phyloP scores from a whole-genome alignment of 2,797 vertebrate species.

The Oreonectes daqikongensis region DNA sequence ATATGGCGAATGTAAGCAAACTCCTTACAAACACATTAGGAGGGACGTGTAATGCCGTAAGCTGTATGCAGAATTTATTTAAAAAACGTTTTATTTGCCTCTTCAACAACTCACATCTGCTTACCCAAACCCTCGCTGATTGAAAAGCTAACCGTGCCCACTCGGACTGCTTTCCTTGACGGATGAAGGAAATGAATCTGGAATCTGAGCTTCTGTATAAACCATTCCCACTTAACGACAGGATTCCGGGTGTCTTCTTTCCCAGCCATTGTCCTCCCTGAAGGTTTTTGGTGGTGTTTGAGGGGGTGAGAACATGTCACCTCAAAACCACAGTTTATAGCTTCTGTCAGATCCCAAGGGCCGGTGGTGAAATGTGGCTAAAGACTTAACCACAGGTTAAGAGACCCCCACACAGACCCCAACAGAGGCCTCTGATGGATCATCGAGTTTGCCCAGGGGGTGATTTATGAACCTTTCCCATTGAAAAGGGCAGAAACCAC shows the following conservation, averaged over 20 bases:
- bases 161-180: not conserved
- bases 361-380: conserved; percentile 38
- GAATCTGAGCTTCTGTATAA: conserved; percentile 28
- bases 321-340: conserved; percentile 38
- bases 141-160: not conserved
- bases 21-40: conserved; percentile 28
- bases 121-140: not conserved
- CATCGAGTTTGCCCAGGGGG: conserved; percentile 39
- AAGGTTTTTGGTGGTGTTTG: conserved; percentile 24
- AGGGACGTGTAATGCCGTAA: conserved; percentile 25
- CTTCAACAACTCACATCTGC: conserved; percentile 6
- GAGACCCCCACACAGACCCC: conserved; percentile 32
- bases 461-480: conserved; percentile 36
- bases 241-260: conserved; percentile 13
- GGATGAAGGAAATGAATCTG: conserved; percentile 20
- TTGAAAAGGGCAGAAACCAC: not conserved
- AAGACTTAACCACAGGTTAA: conserved; percentile 55
- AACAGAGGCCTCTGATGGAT: conserved; percentile 29
- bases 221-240: conserved; percentile 24
- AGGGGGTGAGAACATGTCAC: conserved; percentile 32
- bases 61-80: not conserved
- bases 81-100: not conserved
- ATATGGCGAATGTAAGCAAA: conserved; percentile 26
- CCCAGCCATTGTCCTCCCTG: conserved; percentile 32
- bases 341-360: conserved; percentile 49